Evolutionary conservation across 1,140 invertebrate species (phyloP).

Genomic region (Bacillus rossius): DNA sequence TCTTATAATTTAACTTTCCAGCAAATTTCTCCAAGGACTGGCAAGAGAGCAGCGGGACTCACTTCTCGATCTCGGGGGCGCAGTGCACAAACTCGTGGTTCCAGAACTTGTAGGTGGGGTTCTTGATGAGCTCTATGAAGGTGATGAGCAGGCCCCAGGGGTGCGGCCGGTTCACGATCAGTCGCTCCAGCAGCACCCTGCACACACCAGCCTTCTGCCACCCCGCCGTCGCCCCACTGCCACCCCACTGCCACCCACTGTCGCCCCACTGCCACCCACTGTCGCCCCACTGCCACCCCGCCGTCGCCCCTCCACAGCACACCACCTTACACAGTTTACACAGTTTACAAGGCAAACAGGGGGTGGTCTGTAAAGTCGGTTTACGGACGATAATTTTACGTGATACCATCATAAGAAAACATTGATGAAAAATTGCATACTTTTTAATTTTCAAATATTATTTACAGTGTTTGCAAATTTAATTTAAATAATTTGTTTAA

Average conservation of each 20-base stretch:
- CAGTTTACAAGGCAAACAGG: no score
- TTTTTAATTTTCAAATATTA: no score
- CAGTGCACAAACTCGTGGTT: constrained; percentile 98
- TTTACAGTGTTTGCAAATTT: no score
- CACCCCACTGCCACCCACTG: background rate
- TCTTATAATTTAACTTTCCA: no score
- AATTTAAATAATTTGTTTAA: no score
- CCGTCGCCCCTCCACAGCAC: background rate
- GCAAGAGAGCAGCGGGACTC: no score
- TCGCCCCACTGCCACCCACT: background rate
- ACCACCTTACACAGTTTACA: no score
- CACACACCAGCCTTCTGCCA: constrained; percentile 27
- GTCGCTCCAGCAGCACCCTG: constrained; percentile 90
- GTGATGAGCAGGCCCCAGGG: constrained; percentile 99
- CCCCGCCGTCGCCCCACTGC: background rate
- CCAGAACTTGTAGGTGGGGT: constrained; percentile 99
- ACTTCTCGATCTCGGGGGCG: constrained; percentile 98
- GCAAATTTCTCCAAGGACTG: no score
- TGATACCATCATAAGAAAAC: no score
- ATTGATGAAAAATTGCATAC: no score
- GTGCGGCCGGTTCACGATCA: constrained; percentile 97
- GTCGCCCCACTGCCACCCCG: background rate
- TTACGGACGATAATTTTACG: no score
- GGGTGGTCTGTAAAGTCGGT: no score
- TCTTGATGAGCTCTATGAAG: constrained; percentile 98